Evolutionary conservation across 2,888 invertebrate genomes (phyloP), one percentile per base, ranked within the genome.

Genomic region (Chrysotoxum bicinctum): DNA sequence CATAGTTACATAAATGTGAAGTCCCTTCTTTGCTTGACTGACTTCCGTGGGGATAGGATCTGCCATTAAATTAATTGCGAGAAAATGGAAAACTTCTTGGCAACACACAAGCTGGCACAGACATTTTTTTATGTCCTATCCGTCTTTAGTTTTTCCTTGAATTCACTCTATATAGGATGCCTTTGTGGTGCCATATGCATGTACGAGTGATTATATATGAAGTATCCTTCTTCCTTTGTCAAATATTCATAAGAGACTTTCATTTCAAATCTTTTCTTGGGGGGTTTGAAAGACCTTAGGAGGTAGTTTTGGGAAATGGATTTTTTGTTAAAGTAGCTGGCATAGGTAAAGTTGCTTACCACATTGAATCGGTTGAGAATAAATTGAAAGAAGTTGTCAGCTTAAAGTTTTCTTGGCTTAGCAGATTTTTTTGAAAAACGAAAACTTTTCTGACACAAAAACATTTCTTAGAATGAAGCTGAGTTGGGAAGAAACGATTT

Each of bases 11-110:
- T 56, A 40, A 54, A 54, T 56, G 37, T 37, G 48, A 70, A 70
- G 72, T 77, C 82, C 66, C 73, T 69, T 45, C 74, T 69, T 30
- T 64, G 84, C 70, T 76, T 70, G 52, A 66, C 64, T 84, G 72
- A 73, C 68, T 85, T 81, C 77, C 81, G 72, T 81, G 81, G 73
- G 81, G 85, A 77, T 76, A 68, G 77, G 64, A 81, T 85, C 81
- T 77, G 81, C 85, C 85, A 85, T 85, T 85, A 85, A 81, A 85
- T 77, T 85, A 85, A 85, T 85, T 85, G 85, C 81, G 45, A 85
- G 81, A 81, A 84, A 84, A 84, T 84, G 84, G 84, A 84, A 84
- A 84, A 84, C 80, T 84, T 80, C 84, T 84, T 75, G 43, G 80
- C 58, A 62, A 58, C 58, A 64, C 56, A 70, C 69, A 64, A 74